Evolutionary conservation across 2,888 invertebrate species (phyloP).

Genomic region (Ectemnius continuus): DNA sequence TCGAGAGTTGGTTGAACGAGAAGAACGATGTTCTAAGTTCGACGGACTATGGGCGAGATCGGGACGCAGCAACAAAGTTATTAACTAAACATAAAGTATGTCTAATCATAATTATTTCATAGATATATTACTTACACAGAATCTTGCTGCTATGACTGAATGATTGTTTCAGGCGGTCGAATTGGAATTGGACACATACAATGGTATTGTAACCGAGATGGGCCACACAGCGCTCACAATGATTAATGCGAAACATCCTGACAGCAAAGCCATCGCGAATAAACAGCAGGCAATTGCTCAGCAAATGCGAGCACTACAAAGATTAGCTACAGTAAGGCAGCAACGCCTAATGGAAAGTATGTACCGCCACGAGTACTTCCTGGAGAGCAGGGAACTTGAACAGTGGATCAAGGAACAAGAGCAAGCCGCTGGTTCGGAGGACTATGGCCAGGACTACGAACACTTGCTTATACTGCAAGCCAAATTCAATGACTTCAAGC

Average conservation of each 20-base stretch:
- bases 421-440: constrained; percentile 92
- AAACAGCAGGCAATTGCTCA: constrained; percentile 88
- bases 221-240: constrained; percentile 90
- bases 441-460: constrained; percentile 96
- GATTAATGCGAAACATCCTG: constrained; percentile 90
- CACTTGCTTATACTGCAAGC: constrained; percentile 91
- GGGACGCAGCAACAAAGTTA: constrained; percentile 94
- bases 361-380: constrained; percentile 93
- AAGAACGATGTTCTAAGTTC: constrained; percentile 89
- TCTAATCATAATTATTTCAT: not conserved
- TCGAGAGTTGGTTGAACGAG: constrained; percentile 95
- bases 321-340: constrained; percentile 88
- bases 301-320: constrained; percentile 89
- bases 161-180: constrained; percentile 85
- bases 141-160: not conserved
- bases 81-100: constrained; percentile 95
- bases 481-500: constrained; percentile 96
- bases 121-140: not conserved
- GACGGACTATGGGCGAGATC: constrained; percentile 93
- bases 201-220: constrained; percentile 95
- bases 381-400: constrained; percentile 93
- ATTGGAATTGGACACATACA: constrained; percentile 93
- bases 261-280: constrained; percentile 88
- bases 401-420: constrained; percentile 95
- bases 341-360: constrained; percentile 94